A percentile compares a stretch with the other conserved stretches of the same genome.
phyloP scores from a whole-genome alignment of 1,140 invertebrate species.

The Sarcophaga bullata region DNA sequence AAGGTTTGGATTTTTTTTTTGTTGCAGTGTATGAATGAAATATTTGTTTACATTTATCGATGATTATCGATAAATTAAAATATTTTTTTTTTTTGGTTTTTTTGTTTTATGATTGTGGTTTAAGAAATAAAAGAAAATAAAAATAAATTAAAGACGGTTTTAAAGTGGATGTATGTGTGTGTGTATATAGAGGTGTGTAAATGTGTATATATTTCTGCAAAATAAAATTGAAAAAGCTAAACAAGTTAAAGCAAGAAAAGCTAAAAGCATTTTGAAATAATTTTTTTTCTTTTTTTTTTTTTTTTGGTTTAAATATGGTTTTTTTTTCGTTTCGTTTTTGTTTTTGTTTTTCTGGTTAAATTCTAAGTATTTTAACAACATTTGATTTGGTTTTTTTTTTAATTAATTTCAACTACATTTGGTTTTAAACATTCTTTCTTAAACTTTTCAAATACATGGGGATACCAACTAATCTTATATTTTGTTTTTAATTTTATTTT shows the following conservation, averaged over 20 bases:
- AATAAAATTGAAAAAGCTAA: neutral
- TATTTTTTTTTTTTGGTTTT: neutral
- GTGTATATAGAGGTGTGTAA: no score
- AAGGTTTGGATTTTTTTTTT: no score
- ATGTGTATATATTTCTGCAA: no score
- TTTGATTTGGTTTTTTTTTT: no score
- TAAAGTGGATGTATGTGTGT: no score
- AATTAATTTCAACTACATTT: slow-evolving; percentile 15
- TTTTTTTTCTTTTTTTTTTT: neutral
- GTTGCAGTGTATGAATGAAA: slow-evolving; percentile 10
- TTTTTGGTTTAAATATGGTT: no score
- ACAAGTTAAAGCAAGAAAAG: neutral
- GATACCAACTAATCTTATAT: neutral
- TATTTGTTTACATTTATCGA: no score
- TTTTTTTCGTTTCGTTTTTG: no score
- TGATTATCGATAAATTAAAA: no score
- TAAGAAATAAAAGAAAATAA: neutral
- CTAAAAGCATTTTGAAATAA: neutral
- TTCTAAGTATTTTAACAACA: slow-evolving; percentile 2
- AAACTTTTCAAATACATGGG: slow-evolving; percentile 5
- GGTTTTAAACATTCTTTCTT: neutral
- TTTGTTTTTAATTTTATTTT: no score
- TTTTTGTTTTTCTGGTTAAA: neutral
- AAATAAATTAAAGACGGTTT: neutral
- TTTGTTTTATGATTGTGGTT: neutral